Evolutionary conservation across 1,140 invertebrate genomes (phyloP).

Genomic region (Drosophila oshimai): DNA sequence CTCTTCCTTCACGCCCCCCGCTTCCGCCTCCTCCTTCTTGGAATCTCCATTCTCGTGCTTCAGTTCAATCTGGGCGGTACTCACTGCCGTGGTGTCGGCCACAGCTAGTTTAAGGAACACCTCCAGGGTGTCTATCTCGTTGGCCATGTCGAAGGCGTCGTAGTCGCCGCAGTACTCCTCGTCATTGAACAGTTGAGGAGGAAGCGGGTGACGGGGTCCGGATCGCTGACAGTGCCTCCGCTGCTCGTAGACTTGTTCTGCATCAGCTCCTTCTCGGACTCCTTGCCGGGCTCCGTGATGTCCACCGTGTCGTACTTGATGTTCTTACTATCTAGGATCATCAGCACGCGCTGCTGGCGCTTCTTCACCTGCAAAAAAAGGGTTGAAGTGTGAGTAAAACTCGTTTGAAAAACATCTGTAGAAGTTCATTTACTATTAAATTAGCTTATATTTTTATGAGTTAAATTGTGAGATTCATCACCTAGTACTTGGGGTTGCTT

Average conservation of each 20-base stretch:
- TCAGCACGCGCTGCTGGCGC: slow-evolving; percentile 93
- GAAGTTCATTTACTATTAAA: no score
- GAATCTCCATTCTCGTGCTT: slow-evolving; percentile 79
- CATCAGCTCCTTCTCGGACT: slow-evolving; percentile 96
- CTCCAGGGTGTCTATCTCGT: slow-evolving; percentile 95
- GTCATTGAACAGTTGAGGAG: slow-evolving; percentile 97
- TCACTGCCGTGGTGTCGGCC: slow-evolving; percentile 82
- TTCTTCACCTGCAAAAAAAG: slow-evolving; percentile 91
- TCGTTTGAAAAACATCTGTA: no score
- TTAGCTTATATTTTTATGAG: no score
- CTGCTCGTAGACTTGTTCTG: slow-evolving; percentile 92
- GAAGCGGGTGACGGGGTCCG: slow-evolving; percentile 87
- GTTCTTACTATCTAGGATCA: slow-evolving; percentile 95
- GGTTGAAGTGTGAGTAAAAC: not conserved
- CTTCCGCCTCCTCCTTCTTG: slow-evolving; percentile 55
- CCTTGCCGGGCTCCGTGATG: slow-evolving; percentile 95
- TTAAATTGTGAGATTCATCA: no score
- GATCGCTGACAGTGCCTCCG: slow-evolving; percentile 87
- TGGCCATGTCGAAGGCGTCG: slow-evolving; percentile 94
- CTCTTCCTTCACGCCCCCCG: slow-evolving; percentile 26
- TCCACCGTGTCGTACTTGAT: slow-evolving; percentile 95
- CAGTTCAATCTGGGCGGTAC: slow-evolving; percentile 83
- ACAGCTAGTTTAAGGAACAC: slow-evolving; percentile 90
- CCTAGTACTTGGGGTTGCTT: no score
- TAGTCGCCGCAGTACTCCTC: slow-evolving; percentile 97